Conservation (phyloP, 2,797 vertebrate species). For the Acanthornis magna region DNA sequence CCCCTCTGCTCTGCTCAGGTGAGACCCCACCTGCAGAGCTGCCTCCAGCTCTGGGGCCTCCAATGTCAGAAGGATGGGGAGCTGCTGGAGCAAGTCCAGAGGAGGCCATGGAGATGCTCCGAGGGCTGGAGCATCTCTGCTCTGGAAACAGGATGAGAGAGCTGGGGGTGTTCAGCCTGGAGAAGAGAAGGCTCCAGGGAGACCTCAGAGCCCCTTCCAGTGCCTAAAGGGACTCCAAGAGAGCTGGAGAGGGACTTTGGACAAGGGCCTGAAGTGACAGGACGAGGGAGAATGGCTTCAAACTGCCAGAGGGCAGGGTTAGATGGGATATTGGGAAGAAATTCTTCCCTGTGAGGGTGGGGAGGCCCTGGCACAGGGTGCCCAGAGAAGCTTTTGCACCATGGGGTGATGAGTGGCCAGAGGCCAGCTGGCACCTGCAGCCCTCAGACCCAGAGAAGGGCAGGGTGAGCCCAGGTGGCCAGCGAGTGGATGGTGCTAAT, state of each 20-base stretch:
- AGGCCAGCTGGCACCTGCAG: background rate
- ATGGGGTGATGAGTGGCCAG: background rate
- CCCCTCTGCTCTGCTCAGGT: background rate
- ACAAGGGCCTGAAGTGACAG: background rate
- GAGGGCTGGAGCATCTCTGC: background rate
- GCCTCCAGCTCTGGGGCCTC: background rate
- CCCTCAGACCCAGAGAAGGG: background rate
- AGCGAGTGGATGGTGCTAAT: background rate
- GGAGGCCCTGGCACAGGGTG: background rate
- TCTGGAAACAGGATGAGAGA: background rate
- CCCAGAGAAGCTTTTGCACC: background rate
- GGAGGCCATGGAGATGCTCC: background rate
- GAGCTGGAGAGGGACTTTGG: background rate
- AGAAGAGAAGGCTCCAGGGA: background rate
- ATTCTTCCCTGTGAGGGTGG: background rate
- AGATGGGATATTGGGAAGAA: background rate
- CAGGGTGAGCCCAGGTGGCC: background rate
- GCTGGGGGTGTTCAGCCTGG: background rate
- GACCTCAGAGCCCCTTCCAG: background rate
- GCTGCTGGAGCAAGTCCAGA: background rate
- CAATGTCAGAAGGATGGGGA: background rate
- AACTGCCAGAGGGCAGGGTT: background rate
- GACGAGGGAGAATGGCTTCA: background rate
- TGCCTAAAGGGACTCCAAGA: background rate
- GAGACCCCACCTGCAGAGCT: background rate